Conservation (phyloP, 2,888 invertebrate species). For the Ernsta delagoae region DNA sequence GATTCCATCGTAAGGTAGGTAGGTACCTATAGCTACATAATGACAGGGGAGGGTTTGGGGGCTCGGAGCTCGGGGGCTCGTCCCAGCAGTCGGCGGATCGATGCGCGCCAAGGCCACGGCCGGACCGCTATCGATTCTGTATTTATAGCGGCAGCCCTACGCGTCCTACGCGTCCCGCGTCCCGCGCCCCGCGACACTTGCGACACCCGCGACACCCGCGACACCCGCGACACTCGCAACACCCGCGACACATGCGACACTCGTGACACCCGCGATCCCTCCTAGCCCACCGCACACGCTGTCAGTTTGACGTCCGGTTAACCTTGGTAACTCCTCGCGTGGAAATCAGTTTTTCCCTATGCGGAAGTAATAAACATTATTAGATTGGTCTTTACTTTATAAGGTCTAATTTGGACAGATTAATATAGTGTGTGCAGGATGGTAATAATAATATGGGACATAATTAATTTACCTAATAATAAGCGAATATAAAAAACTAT, state of each 20-base stretch:
- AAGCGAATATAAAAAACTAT: too few relatives aligned
- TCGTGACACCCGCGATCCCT: too few relatives aligned
- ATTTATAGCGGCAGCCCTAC: conserved; percentile 78
- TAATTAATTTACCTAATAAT: too few relatives aligned
- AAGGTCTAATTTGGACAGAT: background rate
- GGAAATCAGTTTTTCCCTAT: conserved; percentile 9
- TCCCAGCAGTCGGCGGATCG: conserved; percentile 59
- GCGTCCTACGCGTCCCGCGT: conserved; percentile 49
- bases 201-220: conserved; percentile 29
- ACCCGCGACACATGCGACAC: too few relatives aligned
- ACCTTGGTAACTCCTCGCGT: conserved; percentile 62
- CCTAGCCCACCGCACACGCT: conserved; percentile 30
- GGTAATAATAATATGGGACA: too few relatives aligned
- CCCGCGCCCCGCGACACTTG: conserved; percentile 45
- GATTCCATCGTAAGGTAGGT: background rate
- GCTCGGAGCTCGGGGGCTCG: conserved; percentile 68
- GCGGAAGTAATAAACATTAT: conserved; percentile 1
- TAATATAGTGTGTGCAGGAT: background rate
- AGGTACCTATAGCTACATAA: background rate
- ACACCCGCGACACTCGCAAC: too few relatives aligned
- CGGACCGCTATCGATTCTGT: conserved; percentile 75
- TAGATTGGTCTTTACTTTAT: background rate
- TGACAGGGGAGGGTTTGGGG: conserved; percentile 26
- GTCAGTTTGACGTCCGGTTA: conserved; percentile 58
- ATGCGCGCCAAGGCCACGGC: conserved; percentile 80